Conservation (phyloP, 2,113 vertebrate species). For the Nothoprocta perdicaria region DNA sequence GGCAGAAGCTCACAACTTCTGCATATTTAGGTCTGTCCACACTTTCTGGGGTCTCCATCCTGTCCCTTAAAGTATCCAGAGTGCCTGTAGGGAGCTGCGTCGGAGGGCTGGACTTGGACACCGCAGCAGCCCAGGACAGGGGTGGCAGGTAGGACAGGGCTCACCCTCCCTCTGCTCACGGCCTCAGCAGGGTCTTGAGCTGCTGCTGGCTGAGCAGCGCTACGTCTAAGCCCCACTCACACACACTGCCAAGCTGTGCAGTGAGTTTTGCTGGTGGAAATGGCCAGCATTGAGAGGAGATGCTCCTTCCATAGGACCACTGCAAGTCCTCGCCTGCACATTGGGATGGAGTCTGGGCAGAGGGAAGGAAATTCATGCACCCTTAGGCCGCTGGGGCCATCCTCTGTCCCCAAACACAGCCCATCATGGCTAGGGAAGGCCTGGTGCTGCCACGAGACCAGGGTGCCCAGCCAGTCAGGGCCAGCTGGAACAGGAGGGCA, state of each 20-base stretch:
- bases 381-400: rapidly evolving
- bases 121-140: not conserved
- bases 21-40: not conserved
- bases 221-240: rapidly evolving
- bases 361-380: not conserved
- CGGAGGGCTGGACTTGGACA: no score
- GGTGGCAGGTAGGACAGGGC: not conserved
- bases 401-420: no score
- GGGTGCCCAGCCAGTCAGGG: not conserved
- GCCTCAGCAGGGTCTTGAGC: not conserved
- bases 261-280: not conserved
- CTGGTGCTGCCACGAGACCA: rapidly evolving
- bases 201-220: rapidly evolving
- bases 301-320: not conserved
- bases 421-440: not conserved
- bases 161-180: not conserved
- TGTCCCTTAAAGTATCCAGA: not conserved
- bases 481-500: not conserved
- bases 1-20: not conserved
- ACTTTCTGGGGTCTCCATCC: no score
- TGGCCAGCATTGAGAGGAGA: not conserved
- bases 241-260: not conserved
- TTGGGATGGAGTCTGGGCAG: not conserved
- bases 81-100: no score
- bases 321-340: not conserved